Percentiles rank a stretch among this genome's conserved stretches.
Conservation (phyloP, 2,797 vertebrate species). For the Acrossocheilus fasciatus region DNA sequence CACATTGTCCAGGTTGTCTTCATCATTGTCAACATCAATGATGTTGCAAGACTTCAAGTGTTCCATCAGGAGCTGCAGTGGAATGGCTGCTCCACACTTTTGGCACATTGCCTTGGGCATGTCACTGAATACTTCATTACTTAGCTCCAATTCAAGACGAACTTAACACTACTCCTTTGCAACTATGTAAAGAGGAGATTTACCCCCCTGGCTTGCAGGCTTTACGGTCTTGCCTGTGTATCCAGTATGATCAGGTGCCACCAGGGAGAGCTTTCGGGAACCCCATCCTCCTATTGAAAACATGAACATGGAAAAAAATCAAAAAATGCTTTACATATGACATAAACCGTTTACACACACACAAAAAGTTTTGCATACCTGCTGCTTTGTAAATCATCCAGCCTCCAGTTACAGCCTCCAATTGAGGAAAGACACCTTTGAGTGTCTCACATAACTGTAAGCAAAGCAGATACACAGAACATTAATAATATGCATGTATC, state of each 20-base stretch:
- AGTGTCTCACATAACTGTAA: conserved; percentile 49
- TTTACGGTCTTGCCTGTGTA: conserved; percentile 44
- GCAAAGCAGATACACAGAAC: conserved; percentile 19
- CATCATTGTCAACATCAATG: conserved; percentile 36
- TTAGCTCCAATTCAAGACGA: too few relatives aligned
- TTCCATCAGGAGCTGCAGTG: conserved; percentile 41
- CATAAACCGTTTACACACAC: background rate
- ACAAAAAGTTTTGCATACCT: conserved; percentile 29
- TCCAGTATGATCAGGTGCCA: conserved; percentile 47
- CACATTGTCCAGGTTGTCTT: conserved; percentile 24
- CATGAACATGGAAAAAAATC: background rate
- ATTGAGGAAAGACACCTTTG: conserved; percentile 35
- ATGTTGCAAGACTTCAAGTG: conserved; percentile 43
- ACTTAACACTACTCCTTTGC: too few relatives aligned
- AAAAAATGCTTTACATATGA: background rate
- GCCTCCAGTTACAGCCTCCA: too few relatives aligned
- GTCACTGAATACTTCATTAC: too few relatives aligned
- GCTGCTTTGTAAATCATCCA: conserved; percentile 41
- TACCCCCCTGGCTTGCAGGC: conserved; percentile 38
- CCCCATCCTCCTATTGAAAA: conserved; percentile 46
- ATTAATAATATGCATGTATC: conserved; percentile 1
- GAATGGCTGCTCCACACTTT: conserved; percentile 39
- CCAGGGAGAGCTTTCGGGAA: conserved; percentile 34
- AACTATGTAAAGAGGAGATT: conserved; percentile 26
- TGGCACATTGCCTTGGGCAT: conserved; percentile 52